Percentiles rank a stretch among this genome's conserved stretches.
phyloP scores from a whole-genome alignment of 2,797 vertebrate genomes.

The Alosa sapidissima region DNA sequence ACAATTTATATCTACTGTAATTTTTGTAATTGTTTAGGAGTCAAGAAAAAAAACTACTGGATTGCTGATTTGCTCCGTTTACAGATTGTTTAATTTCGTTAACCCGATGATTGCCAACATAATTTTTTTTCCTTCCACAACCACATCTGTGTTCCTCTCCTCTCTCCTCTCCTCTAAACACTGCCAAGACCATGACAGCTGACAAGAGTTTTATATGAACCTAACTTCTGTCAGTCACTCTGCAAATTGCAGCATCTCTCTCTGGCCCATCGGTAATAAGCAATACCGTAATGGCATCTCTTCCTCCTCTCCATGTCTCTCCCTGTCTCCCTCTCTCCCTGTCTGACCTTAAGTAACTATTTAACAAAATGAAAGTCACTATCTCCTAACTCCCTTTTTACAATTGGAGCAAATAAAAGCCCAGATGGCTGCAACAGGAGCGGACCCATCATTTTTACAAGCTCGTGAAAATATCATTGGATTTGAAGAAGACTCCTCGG shows the following conservation, averaged over 20 bases:
- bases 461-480: slow-evolving; percentile 80
- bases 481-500: slow-evolving; percentile 69
- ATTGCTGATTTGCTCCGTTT: slow-evolving; percentile 90
- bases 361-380: slow-evolving; percentile 68
- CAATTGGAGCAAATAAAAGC: slow-evolving; percentile 66
- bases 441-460: slow-evolving; percentile 73
- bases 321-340: slow-evolving; percentile 21
- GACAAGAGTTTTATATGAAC: slow-evolving; percentile 38
- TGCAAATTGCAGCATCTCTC: slow-evolving; percentile 11
- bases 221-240: neutral
- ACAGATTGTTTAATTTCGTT: slow-evolving; percentile 94
- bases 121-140: slow-evolving; percentile 31
- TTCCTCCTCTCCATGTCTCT: neutral
- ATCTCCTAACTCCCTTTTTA: slow-evolving; percentile 55
- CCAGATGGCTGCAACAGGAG: slow-evolving; percentile 64
- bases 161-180: neutral
- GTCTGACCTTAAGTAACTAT: slow-evolving; percentile 69
- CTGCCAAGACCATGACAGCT: neutral
- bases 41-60: slow-evolving; percentile 74
- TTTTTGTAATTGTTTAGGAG: slow-evolving; percentile 96
- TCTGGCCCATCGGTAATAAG: neutral
- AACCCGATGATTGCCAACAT: slow-evolving; percentile 82
- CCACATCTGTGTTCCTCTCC: neutral
- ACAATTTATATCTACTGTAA: slow-evolving; percentile 97
- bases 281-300: neutral